Evolutionary conservation across 2,888 invertebrate species (phyloP), one percentile per base, ranked within the genome.

Genomic region (Fragum fragum): DNA sequence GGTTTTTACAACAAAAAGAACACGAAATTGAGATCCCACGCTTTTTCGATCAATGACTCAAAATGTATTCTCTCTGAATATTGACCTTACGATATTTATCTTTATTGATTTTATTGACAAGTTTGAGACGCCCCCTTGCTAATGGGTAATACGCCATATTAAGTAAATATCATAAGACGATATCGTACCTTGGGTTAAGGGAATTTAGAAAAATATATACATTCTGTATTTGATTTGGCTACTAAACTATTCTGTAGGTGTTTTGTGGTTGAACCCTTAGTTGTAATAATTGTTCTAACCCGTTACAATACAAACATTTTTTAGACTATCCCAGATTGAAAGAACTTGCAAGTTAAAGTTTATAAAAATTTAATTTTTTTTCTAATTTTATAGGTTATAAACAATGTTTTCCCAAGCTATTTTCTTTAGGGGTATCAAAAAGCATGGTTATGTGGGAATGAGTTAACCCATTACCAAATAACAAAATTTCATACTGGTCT

Each of bases 151-250:
- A 39, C 18, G 66, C 66, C 66, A 66, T 42, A 66, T 66, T 66
- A 66, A 66, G 42, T 36, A 66, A 66, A 66, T 66, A 66, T 66
- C 66, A 42, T 66, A 66, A 23, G 66, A 66, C 32, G 42, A 2
- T 23, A 63, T 63, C 3, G 36, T 32, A 63, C 36, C 32, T 23
- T 11, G 66, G 42, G 66, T 42, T 32, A 21, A 36, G 42, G 16
- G 1, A 66, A n/a, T n/a, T n/a, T n/a, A 23, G 42, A 26, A 42
- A 42, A 66, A 42, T 36, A 9, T 36, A 66, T 66, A 66, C 39
- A 42, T 21, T 36, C 26, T 32, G 29, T 71, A 23, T 71, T 71
- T 71, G 36, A 55, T 28, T 71, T 71, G 71, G 55, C 71, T 71
- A 71, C 71, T 55, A 55, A 55, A 55, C 18, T 71, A 71, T 71